A percentile compares a stretch with the other conserved stretches of the same genome.
These are phyloP conservation scores for Ictalurus punctatus DNA, from an alignment of 2,113 vertebrate genomes.

Conservation along the genomic window DNA sequence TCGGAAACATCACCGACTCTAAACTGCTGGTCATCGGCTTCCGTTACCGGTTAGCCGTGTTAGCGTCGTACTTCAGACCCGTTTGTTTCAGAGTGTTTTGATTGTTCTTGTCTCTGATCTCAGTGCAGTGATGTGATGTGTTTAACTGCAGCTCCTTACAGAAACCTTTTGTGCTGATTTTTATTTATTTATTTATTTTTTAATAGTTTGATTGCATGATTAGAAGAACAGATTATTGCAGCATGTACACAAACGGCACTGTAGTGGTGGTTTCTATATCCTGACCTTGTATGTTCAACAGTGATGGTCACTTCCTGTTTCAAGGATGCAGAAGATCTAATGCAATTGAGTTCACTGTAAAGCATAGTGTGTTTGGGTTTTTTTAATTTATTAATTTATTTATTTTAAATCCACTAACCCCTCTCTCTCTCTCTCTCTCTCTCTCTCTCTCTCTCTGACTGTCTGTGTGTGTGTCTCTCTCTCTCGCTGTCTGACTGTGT, in stretches of 20 bases:
- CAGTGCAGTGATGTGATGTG: no score
- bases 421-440: neutral
- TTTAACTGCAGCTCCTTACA: neutral
- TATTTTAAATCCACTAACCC: neutral
- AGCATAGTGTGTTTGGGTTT: neutral
- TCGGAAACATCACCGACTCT: neutral
- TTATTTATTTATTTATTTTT: no score
- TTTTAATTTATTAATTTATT: no score
- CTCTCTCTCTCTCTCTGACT: neutral
- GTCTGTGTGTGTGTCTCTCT: no score
- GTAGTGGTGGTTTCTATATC: neutral
- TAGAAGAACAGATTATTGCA: neutral
- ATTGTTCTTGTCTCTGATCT: no score
- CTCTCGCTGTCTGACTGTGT: no score
- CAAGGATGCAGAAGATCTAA: neutral
- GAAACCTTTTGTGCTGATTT: no score
- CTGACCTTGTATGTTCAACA: neutral
- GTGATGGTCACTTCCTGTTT: neutral
- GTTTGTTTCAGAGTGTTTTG: no score
- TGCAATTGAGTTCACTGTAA: neutral
- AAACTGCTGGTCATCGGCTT: neutral
- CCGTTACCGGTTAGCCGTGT: neutral
- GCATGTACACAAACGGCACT: neutral
- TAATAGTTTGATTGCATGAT: neutral
- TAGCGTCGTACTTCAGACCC: neutral